phyloP scores from a whole-genome alignment of 2,113 vertebrate genomes.

The Caloenas nicobarica region DNA sequence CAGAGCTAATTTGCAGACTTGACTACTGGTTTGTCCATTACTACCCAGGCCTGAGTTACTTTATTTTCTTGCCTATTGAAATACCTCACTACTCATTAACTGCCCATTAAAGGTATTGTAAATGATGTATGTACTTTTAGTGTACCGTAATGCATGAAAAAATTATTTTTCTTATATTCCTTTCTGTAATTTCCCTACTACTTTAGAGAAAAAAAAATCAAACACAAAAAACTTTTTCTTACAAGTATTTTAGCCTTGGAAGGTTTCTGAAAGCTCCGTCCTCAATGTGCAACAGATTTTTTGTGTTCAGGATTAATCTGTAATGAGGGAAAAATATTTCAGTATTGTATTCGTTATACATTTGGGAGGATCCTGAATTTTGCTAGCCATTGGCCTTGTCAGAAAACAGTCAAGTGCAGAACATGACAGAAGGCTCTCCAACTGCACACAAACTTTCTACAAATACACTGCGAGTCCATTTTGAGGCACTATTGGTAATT shows the following conservation, averaged over 20 bases:
- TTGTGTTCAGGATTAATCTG: constrained; percentile 87
- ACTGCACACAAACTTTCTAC: neutral
- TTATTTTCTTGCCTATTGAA: neutral
- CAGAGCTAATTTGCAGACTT: neutral
- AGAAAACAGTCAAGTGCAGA: neutral
- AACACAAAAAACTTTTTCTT: constrained; percentile 71
- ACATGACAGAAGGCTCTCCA: neutral
- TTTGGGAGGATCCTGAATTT: neutral
- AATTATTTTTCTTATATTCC: neutral
- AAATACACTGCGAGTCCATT: neutral
- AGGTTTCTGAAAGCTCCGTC: constrained; percentile 87
- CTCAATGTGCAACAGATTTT: constrained; percentile 83
- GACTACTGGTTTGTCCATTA: neutral
- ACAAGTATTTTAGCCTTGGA: constrained; percentile 87
- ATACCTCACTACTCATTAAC: neutral
- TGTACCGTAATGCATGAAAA: neutral
- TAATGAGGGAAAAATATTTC: constrained; percentile 24
- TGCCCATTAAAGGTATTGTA: neutral
- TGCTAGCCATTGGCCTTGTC: neutral
- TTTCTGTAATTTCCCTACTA: neutral
- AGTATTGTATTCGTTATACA: neutral
- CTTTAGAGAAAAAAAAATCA: neutral
- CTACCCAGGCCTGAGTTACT: neutral
- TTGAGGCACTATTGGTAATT: neutral
- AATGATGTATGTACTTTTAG: neutral